Base-by-base conservation (phyloP, 2,888 invertebrate genomes). In the Sarcophaga caerulescens region DNA sequence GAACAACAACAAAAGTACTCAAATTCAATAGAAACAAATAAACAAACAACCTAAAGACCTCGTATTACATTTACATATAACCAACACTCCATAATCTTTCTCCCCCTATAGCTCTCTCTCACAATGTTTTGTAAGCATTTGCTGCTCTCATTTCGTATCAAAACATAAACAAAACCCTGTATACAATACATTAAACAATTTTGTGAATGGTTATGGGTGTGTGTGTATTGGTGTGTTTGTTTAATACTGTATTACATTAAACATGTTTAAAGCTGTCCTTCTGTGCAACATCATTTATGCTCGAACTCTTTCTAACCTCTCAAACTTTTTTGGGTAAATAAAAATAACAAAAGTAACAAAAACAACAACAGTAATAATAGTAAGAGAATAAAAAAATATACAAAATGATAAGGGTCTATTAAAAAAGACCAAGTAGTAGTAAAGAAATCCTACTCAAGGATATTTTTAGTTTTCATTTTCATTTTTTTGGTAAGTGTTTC, bases 391-490 rank as follows among this genome's bases (percentile, higher is more conserved):
- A 21, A 25, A 57, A 59, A 12, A 71, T 14, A 35, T 52, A 71
- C 63, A 76, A 73, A 68, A 45, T 73, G 73, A 81, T 81, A 81
- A 73, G 85, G 85, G 83, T 82, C 76, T 80, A 45, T 80, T 80
- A 47, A 82, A 71, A 84, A 79, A 74, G 79, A 17, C 85, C 74
- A 73, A n/a, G 2, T 68, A 52, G 2, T 68, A 52, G 57, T 62
- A 74, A 17, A 35, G 59, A 70, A 65, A 68, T 74, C 65, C 85
- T 59, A 68, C 69, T 59, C 85, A 66, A 76, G 68, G 74, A 65
- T 65, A 10, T 59, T 63, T 52, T 62, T 21, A 44, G 57, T 65
- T 69, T 62, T 60, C 14, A 4, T 45, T 45, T n/a, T 60, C 17
- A n/a, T 73, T 60, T 65, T 70, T 59, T 25, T 73, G 52, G 47